These are phyloP conservation scores for Etia nguti DNA, from an alignment of 2,113 vertebrate species.

Conservation along the genomic window DNA sequence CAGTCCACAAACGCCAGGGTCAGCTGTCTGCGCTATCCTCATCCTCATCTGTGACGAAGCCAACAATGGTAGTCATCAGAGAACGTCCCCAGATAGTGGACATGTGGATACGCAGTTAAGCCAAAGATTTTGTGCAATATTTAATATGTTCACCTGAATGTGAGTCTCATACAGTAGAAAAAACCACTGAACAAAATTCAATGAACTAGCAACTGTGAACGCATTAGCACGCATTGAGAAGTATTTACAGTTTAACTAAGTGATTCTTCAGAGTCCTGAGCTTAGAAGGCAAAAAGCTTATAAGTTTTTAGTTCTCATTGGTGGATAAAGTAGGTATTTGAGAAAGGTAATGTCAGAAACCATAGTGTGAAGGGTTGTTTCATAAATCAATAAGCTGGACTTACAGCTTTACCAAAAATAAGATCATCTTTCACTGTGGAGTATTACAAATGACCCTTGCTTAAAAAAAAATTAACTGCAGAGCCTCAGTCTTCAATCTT, in stretches of 20 bases:
- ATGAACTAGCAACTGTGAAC: neutral
- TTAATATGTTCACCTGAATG: conserved; percentile 9
- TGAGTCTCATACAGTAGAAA: neutral
- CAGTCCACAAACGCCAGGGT: rapidly evolving
- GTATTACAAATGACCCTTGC: conserved; percentile 22
- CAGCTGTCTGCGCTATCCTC: neutral
- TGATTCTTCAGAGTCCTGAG: neutral
- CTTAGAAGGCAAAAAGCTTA: neutral
- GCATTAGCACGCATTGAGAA: conserved; percentile 7
- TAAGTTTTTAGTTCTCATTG: neutral
- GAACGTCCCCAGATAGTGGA: neutral
- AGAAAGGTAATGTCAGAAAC: conserved; percentile 3
- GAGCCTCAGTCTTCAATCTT: conserved; percentile 12
- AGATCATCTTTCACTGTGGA: conserved; percentile 29
- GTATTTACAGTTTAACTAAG: neutral
- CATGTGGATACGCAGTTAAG: conserved; percentile 7
- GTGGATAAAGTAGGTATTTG: conserved; percentile 3
- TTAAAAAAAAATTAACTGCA: conserved; percentile 23
- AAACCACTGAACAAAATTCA: neutral
- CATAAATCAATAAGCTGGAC: conserved; percentile 32
- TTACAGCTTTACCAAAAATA: conserved; percentile 32
- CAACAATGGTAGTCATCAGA: neutral
- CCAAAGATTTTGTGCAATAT: neutral
- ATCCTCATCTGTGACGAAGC: neutral
- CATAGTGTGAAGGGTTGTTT: conserved; percentile 26